phyloP scores from a whole-genome alignment of 2,888 invertebrate genomes.

The Theretra japonica region DNA sequence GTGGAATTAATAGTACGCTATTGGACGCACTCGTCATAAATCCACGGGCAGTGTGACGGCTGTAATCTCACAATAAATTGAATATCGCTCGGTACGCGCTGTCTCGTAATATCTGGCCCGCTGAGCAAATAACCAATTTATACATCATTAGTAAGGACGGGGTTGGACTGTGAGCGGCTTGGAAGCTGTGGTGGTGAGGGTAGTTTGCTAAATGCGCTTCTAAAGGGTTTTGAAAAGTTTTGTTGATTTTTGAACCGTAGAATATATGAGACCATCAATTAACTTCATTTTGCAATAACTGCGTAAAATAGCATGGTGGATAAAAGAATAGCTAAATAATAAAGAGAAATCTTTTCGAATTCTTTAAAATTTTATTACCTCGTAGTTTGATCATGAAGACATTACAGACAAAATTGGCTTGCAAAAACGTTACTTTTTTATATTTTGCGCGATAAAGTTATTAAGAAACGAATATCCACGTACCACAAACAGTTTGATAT shows the following conservation, averaged over 20 bases:
- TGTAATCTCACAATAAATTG: constrained; percentile 57
- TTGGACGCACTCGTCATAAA: constrained; percentile 41
- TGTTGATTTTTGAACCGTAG: neutral
- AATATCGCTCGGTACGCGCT: constrained; percentile 50
- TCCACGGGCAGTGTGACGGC: constrained; percentile 40
- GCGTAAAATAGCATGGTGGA: too few relatives aligned
- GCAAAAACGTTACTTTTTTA: neutral
- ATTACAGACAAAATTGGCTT: neutral
- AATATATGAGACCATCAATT: too few relatives aligned
- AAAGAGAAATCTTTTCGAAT: too few relatives aligned
- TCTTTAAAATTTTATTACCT: too few relatives aligned
- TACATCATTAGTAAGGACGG: constrained; percentile 43
- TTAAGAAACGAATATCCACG: neutral
- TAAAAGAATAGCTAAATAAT: too few relatives aligned
- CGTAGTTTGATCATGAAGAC: too few relatives aligned
- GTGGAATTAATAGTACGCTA: constrained; percentile 8
- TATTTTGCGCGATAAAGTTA: constrained; percentile 4
- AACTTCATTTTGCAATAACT: too few relatives aligned
- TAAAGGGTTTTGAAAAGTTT: neutral
- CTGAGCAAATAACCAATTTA: constrained; percentile 61
- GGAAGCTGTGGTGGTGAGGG: neutral
- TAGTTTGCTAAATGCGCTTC: neutral
- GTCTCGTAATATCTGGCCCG: constrained; percentile 50
- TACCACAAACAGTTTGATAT: neutral
- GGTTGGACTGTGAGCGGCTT: constrained; percentile 24